Evolutionary conservation across 2,888 invertebrate species (phyloP), one percentile per base, ranked within the genome.

Genomic region (Drosophila cognata): DNA sequence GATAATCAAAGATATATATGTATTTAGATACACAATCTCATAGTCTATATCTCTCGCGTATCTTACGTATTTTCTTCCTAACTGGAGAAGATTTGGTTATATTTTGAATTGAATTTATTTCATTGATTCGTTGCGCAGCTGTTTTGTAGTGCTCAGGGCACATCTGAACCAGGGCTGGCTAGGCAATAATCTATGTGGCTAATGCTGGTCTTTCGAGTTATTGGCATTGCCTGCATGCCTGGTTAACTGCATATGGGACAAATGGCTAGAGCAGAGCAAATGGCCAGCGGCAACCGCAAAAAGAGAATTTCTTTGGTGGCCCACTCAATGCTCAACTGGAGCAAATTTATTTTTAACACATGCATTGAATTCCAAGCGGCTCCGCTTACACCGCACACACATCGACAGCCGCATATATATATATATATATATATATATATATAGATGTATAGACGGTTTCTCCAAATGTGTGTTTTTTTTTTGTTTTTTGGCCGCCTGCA

Each of bases 291-390:
- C n/a, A 36, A 8, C 31, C 58, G 16, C 25, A 46, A 16, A 46
- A 46, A 55, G 28, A 50, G 60, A 61, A 57, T 64, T 43, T 48
- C 41, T 18, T 38, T 51, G 60, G 31, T 77, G 80, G 77, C 76
- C 80, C 76, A 77, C 80, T 75, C 72, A 77, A 31, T 58, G 62
- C 52, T 84, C 82, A 84, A 86, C 85, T 86, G 85, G 85, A 86
- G 87, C 85, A 84, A 81, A 86, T 74, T 81, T 86, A 86, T 86
- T 86, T 86, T 81, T 86, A 89, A 80, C 75, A 89, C 88, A 81
- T 86, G 90, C 85, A 86, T 86, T 86, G 76, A 90, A 90, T 86
- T 86, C 85, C 85, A 86, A 86, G 89, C 88, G 90, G 90, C 90
- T 86, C 85, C 85, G 87, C 81, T 86, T 86, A 86, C 85, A 85